Percentiles rank a stretch among this genome's conserved stretches.
phyloP scores from a whole-genome alignment of 2,113 vertebrate species.

The Numida meleagris region DNA sequence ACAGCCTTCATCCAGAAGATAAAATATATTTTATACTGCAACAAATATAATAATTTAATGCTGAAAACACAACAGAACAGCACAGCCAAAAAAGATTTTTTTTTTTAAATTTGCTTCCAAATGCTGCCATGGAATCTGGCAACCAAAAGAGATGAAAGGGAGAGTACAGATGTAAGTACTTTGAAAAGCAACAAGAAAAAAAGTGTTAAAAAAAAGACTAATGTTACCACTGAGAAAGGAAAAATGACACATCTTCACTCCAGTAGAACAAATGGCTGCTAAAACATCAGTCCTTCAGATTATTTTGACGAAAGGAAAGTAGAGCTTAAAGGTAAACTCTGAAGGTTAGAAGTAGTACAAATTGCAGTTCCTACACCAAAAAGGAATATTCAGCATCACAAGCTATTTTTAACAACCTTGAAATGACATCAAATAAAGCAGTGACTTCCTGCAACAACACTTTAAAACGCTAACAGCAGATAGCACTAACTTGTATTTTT shows the following conservation, averaged over 20 bases:
- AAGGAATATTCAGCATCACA: constrained; percentile 13
- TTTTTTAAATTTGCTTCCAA: neutral
- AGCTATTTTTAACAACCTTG: constrained; percentile 41
- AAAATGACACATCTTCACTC: constrained; percentile 1
- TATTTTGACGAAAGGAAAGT: constrained; percentile 11
- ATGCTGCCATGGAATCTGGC: neutral
- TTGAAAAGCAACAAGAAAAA: neutral
- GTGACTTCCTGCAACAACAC: neutral
- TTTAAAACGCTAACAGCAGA: neutral
- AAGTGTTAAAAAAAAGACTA: neutral
- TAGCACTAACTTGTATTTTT: neutral
- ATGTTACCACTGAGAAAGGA: neutral
- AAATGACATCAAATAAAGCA: constrained; percentile 43
- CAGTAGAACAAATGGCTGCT: neutral
- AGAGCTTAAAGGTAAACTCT: neutral
- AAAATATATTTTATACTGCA: neutral
- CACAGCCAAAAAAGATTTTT: neutral
- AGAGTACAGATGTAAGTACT: neutral
- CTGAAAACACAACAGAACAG: neutral
- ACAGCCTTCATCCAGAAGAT: neutral
- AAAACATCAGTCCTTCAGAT: neutral
- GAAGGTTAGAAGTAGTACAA: constrained; percentile 36
- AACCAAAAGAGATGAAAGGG: neutral
- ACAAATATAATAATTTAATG: neutral
- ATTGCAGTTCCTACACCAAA: neutral